phyloP scores from a whole-genome alignment of 2,888 invertebrate species.

The Stomorhina lunata region DNA sequence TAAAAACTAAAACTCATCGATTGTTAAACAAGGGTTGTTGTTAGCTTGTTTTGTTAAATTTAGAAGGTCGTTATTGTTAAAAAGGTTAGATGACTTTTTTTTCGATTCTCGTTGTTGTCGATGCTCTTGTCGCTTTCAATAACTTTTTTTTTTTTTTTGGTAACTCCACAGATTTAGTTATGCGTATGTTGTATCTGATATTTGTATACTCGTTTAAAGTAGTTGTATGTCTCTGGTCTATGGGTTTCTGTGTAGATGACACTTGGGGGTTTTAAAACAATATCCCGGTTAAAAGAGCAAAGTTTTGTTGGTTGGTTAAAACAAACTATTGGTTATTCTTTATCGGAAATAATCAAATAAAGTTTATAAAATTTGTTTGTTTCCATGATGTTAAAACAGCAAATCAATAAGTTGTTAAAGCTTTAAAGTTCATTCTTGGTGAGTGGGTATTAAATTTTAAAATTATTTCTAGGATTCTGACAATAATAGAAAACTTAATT shows the following conservation, averaged over 20 bases:
- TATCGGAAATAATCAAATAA: constrained; percentile 49
- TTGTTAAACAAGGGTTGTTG: constrained; percentile 40
- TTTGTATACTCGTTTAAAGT: neutral
- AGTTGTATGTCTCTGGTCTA: neutral
- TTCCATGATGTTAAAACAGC: neutral
- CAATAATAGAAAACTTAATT: neutral
- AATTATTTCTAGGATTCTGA: too few relatives aligned
- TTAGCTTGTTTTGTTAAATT: constrained; percentile 57
- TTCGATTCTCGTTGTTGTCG: constrained; percentile 1
- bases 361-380: neutral
- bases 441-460: too few relatives aligned
- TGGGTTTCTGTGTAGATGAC: constrained; percentile 1
- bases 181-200: neutral
- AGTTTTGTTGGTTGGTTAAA: constrained; percentile 49
- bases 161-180: constrained; percentile 18
- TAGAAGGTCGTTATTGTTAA: constrained; percentile 63
- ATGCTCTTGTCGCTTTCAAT: constrained; percentile 11
- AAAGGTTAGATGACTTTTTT: constrained; percentile 59
- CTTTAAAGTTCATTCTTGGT: neutral
- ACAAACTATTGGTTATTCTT: constrained; percentile 60
- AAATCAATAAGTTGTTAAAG: constrained; percentile 14
- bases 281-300: constrained; percentile 47
- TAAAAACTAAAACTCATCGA: constrained; percentile 41
- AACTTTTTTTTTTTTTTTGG: constrained; percentile 5
- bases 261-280: constrained; percentile 47